Evolutionary conservation across 2,113 vertebrate species (phyloP).

Genomic region (Diphyllodes magnificus): DNA sequence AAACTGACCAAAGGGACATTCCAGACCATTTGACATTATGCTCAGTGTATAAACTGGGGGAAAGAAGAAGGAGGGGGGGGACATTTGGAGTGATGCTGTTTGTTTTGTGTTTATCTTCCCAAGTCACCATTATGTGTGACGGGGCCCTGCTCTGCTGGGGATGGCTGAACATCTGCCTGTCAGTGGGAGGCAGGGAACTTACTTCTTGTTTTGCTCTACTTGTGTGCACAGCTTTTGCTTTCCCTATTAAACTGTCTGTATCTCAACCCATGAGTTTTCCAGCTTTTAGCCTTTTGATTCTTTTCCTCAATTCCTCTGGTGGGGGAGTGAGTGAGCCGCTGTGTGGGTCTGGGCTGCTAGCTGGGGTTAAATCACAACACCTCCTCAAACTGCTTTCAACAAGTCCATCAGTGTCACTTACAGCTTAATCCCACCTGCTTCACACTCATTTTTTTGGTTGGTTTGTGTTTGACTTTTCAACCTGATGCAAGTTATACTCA

Average conservation of each 20-base stretch:
- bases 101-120: not conserved
- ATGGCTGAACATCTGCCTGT: not conserved
- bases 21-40: not conserved
- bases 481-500: not conserved
- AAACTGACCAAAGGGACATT: not conserved
- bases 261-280: not conserved
- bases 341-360: not conserved
- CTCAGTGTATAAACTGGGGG: not conserved
- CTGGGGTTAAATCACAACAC: not conserved
- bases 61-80: not conserved
- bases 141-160: not conserved
- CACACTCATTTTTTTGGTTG: not conserved
- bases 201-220: not conserved
- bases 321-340: not conserved
- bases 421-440: not conserved
- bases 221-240: not conserved
- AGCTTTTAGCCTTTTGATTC: not conserved
- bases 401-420: not conserved
- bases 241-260: not conserved
- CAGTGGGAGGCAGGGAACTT: not conserved
- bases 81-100: not conserved
- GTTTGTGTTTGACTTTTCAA: not conserved
- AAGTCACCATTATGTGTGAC: not conserved
- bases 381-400: not conserved
- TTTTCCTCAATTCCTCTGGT: not conserved